phyloP scores from a whole-genome alignment of 2,888 invertebrate genomes.

The Labia minor region DNA sequence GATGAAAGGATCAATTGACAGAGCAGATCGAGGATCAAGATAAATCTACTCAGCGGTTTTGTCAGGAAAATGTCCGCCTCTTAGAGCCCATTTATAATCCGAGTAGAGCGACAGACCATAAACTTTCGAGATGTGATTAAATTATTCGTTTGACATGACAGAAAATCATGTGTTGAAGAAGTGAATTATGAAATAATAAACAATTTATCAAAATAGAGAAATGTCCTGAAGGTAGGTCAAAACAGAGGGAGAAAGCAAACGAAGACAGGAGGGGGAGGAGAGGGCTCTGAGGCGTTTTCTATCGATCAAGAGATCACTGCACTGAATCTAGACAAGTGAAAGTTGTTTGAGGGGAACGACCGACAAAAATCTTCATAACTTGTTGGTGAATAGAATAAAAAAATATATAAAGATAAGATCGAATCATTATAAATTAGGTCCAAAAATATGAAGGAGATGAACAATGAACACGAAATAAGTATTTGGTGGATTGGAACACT shows the following conservation, averaged over 20 bases:
- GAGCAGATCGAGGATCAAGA: conserved; percentile 13
- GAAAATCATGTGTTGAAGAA: conserved; percentile 3
- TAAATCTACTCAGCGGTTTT: conserved; percentile 13
- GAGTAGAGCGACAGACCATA: neutral
- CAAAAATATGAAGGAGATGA: no score
- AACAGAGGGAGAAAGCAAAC: no score
- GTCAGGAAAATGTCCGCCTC: conserved; percentile 8
- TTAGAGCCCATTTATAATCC: conserved; percentile 3
- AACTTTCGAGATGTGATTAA: conserved; percentile 8
- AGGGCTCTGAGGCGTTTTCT: neutral
- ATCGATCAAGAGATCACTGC: neutral
- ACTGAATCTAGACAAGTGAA: no score
- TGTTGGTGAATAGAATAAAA: neutral
- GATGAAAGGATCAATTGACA: conserved; percentile 20
- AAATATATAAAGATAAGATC: neutral
- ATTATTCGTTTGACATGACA: conserved; percentile 8
- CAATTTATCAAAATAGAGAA: neutral
- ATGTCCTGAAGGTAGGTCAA: neutral
- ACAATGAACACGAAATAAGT: no score
- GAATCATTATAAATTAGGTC: no score
- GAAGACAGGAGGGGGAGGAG: neutral
- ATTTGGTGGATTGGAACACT: no score
- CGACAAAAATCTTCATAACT: conserved; percentile 8
- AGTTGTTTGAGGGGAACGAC: conserved; percentile 14
- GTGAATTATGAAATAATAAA: neutral